Evolutionary conservation across 1,140 invertebrate species (phyloP).

Genomic region (Pinna nobilis): DNA sequence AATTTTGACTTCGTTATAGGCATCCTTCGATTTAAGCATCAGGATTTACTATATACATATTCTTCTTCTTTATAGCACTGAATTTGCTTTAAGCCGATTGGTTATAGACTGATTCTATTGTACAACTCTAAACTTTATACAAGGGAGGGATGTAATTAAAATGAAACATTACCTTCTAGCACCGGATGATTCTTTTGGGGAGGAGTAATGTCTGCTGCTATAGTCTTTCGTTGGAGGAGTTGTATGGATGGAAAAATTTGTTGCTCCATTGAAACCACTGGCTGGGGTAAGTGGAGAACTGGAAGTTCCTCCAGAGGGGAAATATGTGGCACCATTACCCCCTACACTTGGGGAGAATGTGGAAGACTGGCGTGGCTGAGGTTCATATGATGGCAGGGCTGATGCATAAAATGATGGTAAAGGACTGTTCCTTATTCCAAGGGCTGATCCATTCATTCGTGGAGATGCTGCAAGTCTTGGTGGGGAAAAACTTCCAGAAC

Average conservation of each 20-base stretch:
- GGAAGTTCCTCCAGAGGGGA: conserved; percentile 2
- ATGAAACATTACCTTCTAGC: conserved; percentile 53
- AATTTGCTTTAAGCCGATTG: too few species aligned
- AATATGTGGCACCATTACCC: conserved; percentile 17
- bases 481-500: conserved; percentile 45
- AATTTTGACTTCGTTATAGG: too few species aligned
- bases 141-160: too few species aligned
- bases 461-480: not conserved
- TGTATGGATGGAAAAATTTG: conserved; percentile 23
- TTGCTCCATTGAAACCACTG: conserved; percentile 16
- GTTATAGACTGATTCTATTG: too few species aligned
- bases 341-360: not conserved
- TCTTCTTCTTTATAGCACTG: too few species aligned
- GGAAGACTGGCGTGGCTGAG: conserved; percentile 9
- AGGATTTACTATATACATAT: not conserved
- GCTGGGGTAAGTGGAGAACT: not conserved
- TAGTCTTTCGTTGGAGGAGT: conserved; percentile 56
- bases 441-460: too few species aligned
- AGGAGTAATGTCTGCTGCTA: conserved; percentile 36
- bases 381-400: too few species aligned
- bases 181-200: conserved; percentile 52
- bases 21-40: too few species aligned
- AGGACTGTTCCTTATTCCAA: too few species aligned
- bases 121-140: not conserved
- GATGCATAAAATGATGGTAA: too few species aligned